These are phyloP conservation scores for Camelus bactrianus DNA, from an alignment of 2,113 vertebrate species.

Conservation along the genomic window DNA sequence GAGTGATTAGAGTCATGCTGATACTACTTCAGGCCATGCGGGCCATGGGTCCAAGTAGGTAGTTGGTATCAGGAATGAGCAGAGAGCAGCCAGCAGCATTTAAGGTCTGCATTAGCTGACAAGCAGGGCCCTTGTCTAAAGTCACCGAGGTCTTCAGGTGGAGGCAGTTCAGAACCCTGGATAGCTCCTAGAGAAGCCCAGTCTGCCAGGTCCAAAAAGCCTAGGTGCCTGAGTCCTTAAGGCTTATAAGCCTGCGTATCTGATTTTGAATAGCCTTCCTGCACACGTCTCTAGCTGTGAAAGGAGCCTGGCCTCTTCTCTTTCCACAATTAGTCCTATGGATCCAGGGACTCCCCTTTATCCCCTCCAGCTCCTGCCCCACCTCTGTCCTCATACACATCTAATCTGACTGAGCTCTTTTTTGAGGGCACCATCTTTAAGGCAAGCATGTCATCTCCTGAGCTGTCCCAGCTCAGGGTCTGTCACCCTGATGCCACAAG, in stretches of 20 bases:
- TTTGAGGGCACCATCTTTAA: slow-evolving; percentile 10
- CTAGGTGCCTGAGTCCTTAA: not conserved
- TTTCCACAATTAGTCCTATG: not conserved
- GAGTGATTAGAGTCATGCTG: slow-evolving; percentile 39
- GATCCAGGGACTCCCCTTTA: not conserved
- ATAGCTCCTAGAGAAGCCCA: slow-evolving; percentile 58
- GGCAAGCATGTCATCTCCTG: not conserved
- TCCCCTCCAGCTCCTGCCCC: not conserved
- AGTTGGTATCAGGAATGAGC: not conserved
- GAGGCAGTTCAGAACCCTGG: slow-evolving; percentile 75
- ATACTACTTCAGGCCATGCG: not conserved
- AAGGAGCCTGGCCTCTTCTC: not conserved
- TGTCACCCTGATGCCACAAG: not conserved
- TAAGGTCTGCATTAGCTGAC: slow-evolving; percentile 25
- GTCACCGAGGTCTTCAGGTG: not conserved
- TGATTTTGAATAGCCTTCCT: slow-evolving; percentile 23
- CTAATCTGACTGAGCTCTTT: slow-evolving; percentile 30
- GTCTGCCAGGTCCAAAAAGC: not conserved
- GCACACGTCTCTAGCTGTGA: not conserved
- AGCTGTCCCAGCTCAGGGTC: slow-evolving; percentile 4
- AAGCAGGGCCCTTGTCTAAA: not conserved
- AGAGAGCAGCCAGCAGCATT: slow-evolving; percentile 10
- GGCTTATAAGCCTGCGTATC: not conserved
- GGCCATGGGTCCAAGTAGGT: slow-evolving; percentile 3
- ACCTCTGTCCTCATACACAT: not conserved